phyloP scores from a whole-genome alignment of 2,113 vertebrate genomes.

The Gasterosteus aculeatus region DNA sequence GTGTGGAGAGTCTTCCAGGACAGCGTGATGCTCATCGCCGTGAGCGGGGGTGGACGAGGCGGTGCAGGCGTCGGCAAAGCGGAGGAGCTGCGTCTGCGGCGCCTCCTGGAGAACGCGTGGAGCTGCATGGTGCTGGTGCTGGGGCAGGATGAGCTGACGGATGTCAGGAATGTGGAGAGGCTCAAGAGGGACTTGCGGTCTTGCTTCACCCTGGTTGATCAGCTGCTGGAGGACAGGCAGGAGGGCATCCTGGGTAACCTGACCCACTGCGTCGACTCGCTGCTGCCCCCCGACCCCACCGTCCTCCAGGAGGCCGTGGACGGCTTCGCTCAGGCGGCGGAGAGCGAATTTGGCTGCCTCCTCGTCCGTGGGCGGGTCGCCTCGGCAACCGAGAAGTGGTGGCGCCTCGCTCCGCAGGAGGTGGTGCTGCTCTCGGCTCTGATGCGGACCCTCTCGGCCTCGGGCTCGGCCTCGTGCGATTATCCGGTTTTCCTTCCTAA shows the following conservation, averaged over 20 bases:
- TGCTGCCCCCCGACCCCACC: conserved; percentile 77
- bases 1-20: conserved; percentile 90
- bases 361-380: conserved; percentile 81
- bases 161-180: conserved; percentile 87
- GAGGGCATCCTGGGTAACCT: conserved; percentile 85
- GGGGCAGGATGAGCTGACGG: conserved; percentile 87
- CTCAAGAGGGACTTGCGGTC: conserved; percentile 89
- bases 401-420: conserved; percentile 87
- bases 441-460: conserved; percentile 78
- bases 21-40: conserved; percentile 89
- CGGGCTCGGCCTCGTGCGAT: conserved; percentile 83
- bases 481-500: conserved; percentile 91
- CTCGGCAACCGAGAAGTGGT: conserved; percentile 89
- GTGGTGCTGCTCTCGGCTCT: conserved; percentile 86
- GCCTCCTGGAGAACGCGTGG: conserved; percentile 89
- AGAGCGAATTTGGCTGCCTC: conserved; percentile 87
- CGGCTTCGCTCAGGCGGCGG: conserved; percentile 81
- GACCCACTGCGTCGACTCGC: conserved; percentile 88
- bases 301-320: conserved; percentile 85
- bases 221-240: conserved; percentile 79
- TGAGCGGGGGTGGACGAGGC: conserved; percentile 76
- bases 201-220: conserved; percentile 88
- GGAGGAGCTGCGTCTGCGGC: conserved; percentile 75
- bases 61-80: conserved; percentile 51
- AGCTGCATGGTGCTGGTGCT: conserved; percentile 91